A percentile compares a stretch with the other conserved stretches of the same genome.
Evolutionary conservation across 2,888 invertebrate species (phyloP).

Genomic region (Onthophagus sagittarius): DNA sequence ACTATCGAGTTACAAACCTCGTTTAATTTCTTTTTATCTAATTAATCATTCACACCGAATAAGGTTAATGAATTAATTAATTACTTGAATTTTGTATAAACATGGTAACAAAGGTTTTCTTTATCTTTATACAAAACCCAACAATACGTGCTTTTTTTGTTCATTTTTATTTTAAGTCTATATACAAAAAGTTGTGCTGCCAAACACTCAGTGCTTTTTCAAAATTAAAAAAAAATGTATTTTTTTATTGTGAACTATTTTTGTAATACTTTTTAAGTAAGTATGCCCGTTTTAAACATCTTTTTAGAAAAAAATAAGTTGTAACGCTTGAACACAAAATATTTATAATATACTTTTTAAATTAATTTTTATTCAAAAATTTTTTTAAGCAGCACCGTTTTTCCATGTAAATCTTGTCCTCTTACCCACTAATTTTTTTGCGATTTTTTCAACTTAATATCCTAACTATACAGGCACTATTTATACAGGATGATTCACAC

Average conservation of each 20-base stretch:
- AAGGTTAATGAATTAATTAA: neutral
- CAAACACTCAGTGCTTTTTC: slow-evolving; percentile 3
- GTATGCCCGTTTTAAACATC: neutral
- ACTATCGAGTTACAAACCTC: neutral
- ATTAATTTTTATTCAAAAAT: slow-evolving; percentile 1
- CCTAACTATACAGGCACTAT: slow-evolving; percentile 20
- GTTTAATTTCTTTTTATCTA: neutral
- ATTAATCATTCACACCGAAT: neutral
- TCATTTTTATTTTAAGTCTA: slow-evolving; percentile 6
- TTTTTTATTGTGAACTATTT: neutral
- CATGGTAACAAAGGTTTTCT: neutral
- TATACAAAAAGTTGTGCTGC: neutral
- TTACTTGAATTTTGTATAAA: slow-evolving; percentile 6
- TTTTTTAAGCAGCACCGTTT: neutral
- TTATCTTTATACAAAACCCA: neutral
- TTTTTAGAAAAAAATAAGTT: neutral
- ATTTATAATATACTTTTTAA: neutral
- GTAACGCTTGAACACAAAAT: slow-evolving; percentile 13
- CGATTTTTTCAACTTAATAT: neutral
- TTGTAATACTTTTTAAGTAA: neutral
- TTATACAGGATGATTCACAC: neutral
- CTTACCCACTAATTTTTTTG: neutral
- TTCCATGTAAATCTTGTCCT: neutral
- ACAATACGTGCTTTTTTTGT: neutral
- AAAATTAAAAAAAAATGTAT: slow-evolving; percentile 4